These are phyloP conservation scores for Chymomyza costata DNA, from an alignment of 1,140 invertebrate genomes.

Conservation along the genomic window DNA sequence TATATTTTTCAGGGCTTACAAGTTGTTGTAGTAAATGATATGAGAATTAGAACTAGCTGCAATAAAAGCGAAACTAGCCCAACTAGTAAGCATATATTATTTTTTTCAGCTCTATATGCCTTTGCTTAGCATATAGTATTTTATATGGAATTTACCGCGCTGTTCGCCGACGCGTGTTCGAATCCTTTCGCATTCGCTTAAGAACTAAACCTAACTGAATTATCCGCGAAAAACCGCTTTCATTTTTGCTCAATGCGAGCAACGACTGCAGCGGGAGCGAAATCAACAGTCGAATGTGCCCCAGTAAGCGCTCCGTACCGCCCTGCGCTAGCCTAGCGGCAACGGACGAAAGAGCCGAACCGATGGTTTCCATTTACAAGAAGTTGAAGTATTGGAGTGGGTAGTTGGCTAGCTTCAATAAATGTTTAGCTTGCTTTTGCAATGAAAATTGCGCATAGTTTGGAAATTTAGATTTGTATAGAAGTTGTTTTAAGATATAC, in stretches of 20 bases:
- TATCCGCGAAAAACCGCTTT: constrained; percentile 70
- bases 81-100: no score
- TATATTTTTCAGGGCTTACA: no score
- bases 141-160: constrained; percentile 58
- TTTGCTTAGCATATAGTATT: no score
- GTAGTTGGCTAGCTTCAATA: constrained; percentile 4
- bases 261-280: constrained; percentile 5
- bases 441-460: no score
- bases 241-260: constrained; percentile 43
- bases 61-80: no score
- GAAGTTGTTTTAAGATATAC: no score
- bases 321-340: neutral
- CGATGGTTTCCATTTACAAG: constrained; percentile 69
- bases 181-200: constrained; percentile 68
- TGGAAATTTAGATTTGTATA: no score
- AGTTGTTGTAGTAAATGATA: no score
- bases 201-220: constrained; percentile 47
- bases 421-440: constrained; percentile 35
- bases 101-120: no score
- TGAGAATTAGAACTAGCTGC: no score
- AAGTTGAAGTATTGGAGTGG: constrained; percentile 44
- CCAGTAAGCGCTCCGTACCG: constrained; percentile 5
- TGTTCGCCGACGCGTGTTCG: constrained; percentile 57
- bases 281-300: constrained; percentile 30
- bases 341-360: no score